A percentile compares a stretch with the other conserved stretches of the same genome.
Evolutionary conservation across 2,797 vertebrate genomes (phyloP).

Genomic region (Geotrypetes seraphini): DNA sequence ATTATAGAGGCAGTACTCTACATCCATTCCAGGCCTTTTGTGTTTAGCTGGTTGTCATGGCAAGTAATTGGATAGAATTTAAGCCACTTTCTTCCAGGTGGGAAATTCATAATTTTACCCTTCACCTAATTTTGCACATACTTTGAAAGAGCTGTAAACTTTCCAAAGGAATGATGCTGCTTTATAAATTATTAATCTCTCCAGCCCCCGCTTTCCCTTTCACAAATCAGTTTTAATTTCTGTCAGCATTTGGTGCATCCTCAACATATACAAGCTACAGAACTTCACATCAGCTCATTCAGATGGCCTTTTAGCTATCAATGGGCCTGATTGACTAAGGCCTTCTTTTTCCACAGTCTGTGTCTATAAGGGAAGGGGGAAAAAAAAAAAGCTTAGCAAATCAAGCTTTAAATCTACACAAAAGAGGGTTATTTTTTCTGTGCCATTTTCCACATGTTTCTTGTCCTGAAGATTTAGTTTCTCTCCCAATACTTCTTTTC

Average conservation of each 20-base stretch:
- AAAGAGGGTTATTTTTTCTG: background rate
- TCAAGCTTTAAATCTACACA: no score
- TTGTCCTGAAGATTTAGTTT: slow-evolving; percentile 1
- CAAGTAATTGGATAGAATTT: slow-evolving; percentile 92
- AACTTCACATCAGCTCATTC: no score
- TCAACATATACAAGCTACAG: no score
- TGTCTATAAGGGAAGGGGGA: no score
- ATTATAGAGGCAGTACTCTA: slow-evolving; percentile 71
- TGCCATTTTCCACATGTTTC: background rate
- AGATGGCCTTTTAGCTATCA: no score
- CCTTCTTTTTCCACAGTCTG: no score
- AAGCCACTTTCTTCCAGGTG: slow-evolving; percentile 82
- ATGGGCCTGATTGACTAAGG: no score
- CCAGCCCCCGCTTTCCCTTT: no score
- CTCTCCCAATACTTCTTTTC: background rate
- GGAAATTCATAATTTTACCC: slow-evolving; percentile 77
- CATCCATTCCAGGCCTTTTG: slow-evolving; percentile 74
- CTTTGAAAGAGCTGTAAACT: slow-evolving; percentile 69
- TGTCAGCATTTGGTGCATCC: no score
- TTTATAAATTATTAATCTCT: slow-evolving; percentile 3
- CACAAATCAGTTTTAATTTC: background rate
- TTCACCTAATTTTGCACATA: slow-evolving; percentile 70
- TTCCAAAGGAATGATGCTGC: slow-evolving; percentile 42
- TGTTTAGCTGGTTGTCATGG: slow-evolving; percentile 86
- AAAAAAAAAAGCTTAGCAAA: no score